Evolutionary conservation across 1,140 invertebrate species (phyloP).

Genomic region (Formica selysi): DNA sequence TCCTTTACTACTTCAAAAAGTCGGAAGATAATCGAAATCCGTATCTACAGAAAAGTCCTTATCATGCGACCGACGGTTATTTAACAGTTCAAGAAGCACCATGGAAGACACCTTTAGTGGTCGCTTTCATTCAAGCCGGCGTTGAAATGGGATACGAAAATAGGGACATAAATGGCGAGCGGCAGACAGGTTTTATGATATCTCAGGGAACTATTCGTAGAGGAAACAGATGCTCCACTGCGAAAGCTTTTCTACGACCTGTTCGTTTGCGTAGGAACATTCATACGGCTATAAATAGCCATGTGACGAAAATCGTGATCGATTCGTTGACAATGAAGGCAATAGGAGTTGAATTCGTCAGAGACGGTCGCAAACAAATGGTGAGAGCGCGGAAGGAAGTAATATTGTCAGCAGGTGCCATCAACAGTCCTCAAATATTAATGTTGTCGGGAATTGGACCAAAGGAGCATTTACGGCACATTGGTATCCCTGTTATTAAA

Average conservation of each 20-base stretch:
- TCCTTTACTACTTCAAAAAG: slow-evolving; percentile 95
- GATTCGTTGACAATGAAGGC: slow-evolving; percentile 91
- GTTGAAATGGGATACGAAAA: slow-evolving; percentile 95
- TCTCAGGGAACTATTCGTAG: slow-evolving; percentile 95
- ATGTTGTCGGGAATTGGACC: slow-evolving; percentile 96
- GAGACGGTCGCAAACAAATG: slow-evolving; percentile 89
- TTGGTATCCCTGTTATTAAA: slow-evolving; percentile 91
- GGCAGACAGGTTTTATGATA: slow-evolving; percentile 95
- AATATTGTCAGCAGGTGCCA: slow-evolving; percentile 92
- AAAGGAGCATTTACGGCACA: slow-evolving; percentile 89
- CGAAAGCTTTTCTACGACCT: slow-evolving; percentile 95
- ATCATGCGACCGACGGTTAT: slow-evolving; percentile 92
- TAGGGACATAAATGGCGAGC: slow-evolving; percentile 94
- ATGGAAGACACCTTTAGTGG: slow-evolving; percentile 93
- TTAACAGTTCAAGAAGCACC: slow-evolving; percentile 94
- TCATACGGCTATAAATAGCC: slow-evolving; percentile 92
- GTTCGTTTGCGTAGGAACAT: slow-evolving; percentile 92
- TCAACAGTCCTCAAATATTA: slow-evolving; percentile 93
- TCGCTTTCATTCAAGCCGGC: slow-evolving; percentile 95
- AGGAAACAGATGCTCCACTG: slow-evolving; percentile 95
- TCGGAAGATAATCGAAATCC: slow-evolving; percentile 96
- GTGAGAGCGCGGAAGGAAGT: slow-evolving; percentile 92
- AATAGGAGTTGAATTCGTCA: slow-evolving; percentile 91
- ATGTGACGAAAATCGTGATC: slow-evolving; percentile 91
- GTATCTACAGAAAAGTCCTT: slow-evolving; percentile 90